Evolutionary conservation across 2,113 vertebrate genomes (phyloP), one percentile per base, ranked within the genome.

Genomic region (Stictonetta naevosa): DNA sequence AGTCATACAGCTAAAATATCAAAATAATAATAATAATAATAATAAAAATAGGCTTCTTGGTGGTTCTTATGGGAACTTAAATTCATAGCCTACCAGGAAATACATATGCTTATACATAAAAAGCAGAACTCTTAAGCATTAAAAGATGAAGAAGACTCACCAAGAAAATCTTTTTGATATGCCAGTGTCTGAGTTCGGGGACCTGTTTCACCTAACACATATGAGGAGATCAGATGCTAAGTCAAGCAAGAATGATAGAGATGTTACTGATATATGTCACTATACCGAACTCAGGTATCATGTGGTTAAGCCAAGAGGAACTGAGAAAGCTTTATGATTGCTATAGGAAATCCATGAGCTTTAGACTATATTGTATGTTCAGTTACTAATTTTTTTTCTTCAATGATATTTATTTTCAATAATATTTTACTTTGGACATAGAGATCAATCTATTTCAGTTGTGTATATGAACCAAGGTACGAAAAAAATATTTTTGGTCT

Each of bases 41-140:
- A 25, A 92, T 86, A 88, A 11, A 77, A 71, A 59, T 71, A 4
- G 10, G 60, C 34, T 88, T 74, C 26, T 13, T 53, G 4, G 48
- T 16, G 13, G 25, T 73, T 44, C 40, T 69, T 48, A 53, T 7
- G 31, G 28, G 52, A 76, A 59, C 14, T 17, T n/a, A 34, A 46
- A 83, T 55, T 88, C 60, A 80, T 10, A 5, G 0, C 15, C 31
- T 36, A 64, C 31, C 6, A 66, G 50, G 44, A 94, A 89, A 77
- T 28, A 14, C 0, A 0, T 48, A 36, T n/a, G 34, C 9, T 66
- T 59, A 28, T 28, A n/a, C 28, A 48, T 33, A 16, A 31, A 48
- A 83, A 78, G 40, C 22, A 29, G 8, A 55, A 71, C 21, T 17
- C 15, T 83, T 56, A 55, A 71, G 28, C 22, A 15, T 16, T 82